Percentiles rank a stretch among this genome's conserved stretches.
These are phyloP conservation scores for Cantharis rufa DNA, from an alignment of 2,888 invertebrate genomes.

Conservation along the genomic window DNA sequence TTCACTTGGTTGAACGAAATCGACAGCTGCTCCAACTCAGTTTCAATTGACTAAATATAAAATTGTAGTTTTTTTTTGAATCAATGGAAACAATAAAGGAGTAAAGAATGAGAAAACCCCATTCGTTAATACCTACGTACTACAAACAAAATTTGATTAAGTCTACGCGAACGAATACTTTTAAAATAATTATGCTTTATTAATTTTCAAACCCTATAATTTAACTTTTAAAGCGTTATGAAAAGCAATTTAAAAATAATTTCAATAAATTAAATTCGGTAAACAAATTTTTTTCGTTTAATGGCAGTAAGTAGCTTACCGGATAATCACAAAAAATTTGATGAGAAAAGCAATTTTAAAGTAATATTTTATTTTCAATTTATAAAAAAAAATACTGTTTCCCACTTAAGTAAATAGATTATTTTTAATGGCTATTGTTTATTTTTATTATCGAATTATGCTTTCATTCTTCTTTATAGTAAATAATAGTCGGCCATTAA, in stretches of 20 bases:
- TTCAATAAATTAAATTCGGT: not conserved
- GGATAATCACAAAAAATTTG: not conserved
- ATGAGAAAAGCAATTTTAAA: not conserved
- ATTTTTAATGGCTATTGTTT: not conserved
- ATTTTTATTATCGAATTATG: not conserved
- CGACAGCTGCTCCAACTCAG: not conserved
- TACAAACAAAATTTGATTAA: not conserved
- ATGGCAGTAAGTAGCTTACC: not conserved
- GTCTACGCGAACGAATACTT: not conserved
- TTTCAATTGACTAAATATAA: not conserved
- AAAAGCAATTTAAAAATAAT: not conserved
- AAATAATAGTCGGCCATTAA: not conserved
- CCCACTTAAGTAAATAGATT: not conserved
- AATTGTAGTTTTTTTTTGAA: not conserved
- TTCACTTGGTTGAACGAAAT: not conserved
- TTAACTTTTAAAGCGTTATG: not conserved
- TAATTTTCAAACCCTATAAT: not conserved
- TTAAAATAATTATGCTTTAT: not conserved
- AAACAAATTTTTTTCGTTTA: not conserved
- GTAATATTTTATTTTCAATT: not conserved
- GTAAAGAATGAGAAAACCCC: not conserved
- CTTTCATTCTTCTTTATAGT: not conserved
- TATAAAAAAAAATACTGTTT: not conserved
- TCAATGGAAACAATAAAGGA: not conserved
- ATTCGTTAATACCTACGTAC: not conserved